Evolutionary conservation across 2,113 vertebrate species (phyloP).

Genomic region (Cynocephalus volans): DNA sequence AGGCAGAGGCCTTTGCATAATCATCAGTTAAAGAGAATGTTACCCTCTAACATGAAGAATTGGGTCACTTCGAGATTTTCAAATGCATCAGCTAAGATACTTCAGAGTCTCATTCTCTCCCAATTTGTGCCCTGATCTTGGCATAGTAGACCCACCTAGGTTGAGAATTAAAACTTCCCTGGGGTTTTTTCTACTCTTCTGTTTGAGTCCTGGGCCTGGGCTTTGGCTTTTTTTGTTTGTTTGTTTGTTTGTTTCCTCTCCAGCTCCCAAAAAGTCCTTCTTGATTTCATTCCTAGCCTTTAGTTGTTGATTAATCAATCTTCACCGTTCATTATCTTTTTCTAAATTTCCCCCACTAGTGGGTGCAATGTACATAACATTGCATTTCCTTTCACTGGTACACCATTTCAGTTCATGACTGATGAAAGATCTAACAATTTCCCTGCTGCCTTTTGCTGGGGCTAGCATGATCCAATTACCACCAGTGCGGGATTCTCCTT

Average conservation of each 20-base stretch:
- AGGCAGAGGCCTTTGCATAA: background rate
- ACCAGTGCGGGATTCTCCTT: background rate
- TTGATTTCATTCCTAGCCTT: background rate
- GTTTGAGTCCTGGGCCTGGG: background rate
- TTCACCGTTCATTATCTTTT: background rate
- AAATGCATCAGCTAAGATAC: background rate
- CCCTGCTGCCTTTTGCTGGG: background rate
- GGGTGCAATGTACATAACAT: background rate
- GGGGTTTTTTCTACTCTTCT: background rate
- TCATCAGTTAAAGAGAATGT: background rate
- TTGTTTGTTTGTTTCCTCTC: background rate
- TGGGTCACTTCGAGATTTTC: background rate
- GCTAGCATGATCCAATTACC: background rate
- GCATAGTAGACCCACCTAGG: background rate
- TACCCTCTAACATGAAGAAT: background rate
- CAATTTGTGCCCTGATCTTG: background rate
- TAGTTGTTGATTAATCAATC: background rate
- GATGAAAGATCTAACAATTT: background rate
- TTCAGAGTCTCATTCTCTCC: background rate
- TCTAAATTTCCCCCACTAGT: background rate
- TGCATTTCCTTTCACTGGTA: background rate
- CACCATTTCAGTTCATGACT: background rate
- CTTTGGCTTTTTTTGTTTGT: background rate
- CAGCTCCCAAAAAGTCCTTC: background rate
- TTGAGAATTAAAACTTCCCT: background rate